These are phyloP conservation scores for Diorhabda sublineata DNA, from an alignment of 1,140 invertebrate species.

Conservation along the genomic window DNA sequence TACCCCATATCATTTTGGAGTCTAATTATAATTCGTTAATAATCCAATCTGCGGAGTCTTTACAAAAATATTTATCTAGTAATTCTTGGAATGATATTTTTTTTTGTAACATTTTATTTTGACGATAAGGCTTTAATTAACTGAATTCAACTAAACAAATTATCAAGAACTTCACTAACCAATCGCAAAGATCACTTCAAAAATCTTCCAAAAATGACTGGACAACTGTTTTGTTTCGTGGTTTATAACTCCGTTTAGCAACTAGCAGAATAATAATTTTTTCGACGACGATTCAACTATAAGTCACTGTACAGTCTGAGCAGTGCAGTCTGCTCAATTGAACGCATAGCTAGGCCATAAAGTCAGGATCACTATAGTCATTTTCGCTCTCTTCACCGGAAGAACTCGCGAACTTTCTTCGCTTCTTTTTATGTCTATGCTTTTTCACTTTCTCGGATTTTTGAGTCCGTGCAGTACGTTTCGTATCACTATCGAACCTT, in stretches of 20 bases:
- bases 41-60: background rate
- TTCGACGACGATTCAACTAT: constrained; percentile 31
- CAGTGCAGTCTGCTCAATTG: constrained; percentile 12
- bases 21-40: constrained; percentile 17
- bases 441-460: constrained; percentile 61
- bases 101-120: no score
- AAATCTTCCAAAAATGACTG: background rate
- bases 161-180: no score
- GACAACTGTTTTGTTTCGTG: background rate
- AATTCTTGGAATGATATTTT: no score
- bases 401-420: constrained; percentile 56
- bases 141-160: no score
- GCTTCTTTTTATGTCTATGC: constrained; percentile 66
- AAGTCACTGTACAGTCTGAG: constrained; percentile 35
- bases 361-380: constrained; percentile 69
- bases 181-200: constrained; percentile 16
- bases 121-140: no score
- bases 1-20: constrained; percentile 12
- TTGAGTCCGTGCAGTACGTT: constrained; percentile 54
- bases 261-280: constrained; percentile 23
- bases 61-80: no score
- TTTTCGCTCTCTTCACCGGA: constrained; percentile 61
- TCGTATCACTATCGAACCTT: constrained; percentile 50
- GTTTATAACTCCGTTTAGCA: background rate
- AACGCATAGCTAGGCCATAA: constrained; percentile 48